Percentiles rank a stretch among this genome's conserved stretches.
These are phyloP conservation scores for Hippolais icterina DNA, from an alignment of 2,113 vertebrate genomes.

Conservation along the genomic window DNA sequence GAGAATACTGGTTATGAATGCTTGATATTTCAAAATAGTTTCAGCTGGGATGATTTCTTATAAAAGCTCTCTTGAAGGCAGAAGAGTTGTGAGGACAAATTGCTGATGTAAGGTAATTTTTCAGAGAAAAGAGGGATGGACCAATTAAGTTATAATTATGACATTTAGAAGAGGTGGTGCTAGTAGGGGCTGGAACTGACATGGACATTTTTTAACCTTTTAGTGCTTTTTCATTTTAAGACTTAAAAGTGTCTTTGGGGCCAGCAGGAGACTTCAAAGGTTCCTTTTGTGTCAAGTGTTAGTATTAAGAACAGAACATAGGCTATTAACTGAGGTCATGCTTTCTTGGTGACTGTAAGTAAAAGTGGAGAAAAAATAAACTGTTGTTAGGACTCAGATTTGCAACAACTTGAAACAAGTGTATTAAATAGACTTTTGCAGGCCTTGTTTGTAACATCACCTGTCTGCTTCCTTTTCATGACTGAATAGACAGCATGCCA, in stretches of 20 bases:
- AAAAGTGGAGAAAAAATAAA: not conserved
- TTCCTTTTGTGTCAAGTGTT: not conserved
- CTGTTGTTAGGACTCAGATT: not conserved
- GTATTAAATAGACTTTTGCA: not conserved
- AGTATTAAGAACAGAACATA: not conserved
- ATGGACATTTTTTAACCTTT: not conserved
- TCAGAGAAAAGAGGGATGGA: not conserved
- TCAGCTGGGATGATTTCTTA: not conserved
- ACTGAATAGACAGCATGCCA: not conserved
- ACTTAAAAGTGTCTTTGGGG: not conserved
- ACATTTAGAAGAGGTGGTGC: not conserved
- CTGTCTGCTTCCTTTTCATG: not conserved
- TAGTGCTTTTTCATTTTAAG: not conserved
- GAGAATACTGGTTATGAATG: not conserved
- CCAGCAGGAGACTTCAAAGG: not conserved
- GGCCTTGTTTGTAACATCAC: not conserved
- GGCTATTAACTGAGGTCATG: not conserved
- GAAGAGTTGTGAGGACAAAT: not conserved
- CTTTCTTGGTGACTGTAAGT: not conserved
- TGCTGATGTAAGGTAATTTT: not conserved
- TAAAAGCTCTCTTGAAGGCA: not conserved
- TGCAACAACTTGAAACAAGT: not conserved
- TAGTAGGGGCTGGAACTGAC: not conserved
- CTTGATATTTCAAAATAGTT: not conserved
- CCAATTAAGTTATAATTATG: not conserved